Base-by-base conservation (phyloP, 2,888 invertebrate genomes). In the Carabus problematicus region DNA sequence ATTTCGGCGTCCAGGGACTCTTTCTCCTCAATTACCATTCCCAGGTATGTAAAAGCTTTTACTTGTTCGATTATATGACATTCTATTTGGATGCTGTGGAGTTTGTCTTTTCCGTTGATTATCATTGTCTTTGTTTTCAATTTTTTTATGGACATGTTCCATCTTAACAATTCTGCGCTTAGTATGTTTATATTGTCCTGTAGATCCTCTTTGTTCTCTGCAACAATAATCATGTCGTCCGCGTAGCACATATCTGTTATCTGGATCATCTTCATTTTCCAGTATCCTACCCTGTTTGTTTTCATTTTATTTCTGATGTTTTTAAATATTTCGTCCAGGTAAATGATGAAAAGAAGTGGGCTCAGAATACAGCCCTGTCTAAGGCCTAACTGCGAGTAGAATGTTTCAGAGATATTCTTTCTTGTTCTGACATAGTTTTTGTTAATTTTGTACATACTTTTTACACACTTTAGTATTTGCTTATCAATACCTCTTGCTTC, bases 201-300 rank as follows among this genome's bases (percentile, higher is more conserved):
- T 42, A 42, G 42, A 42, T 42, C 9, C 9, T 9, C 9, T 42
- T 42, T 9, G 9, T 8, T 8, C 9, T 42, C 42, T 42, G 9
- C 42, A 8, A 42, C 9, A 8, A 42, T 9, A 8, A 42, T 9
- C 42, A 42, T 63, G 40, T 63, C 63, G 14, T 63, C 52, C 8
- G 63, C 63, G 16, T 52, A 63, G 41, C 40, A 39, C 1, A 63
- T n/a, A n/a, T n/a, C n/a, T n/a, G n/a, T n/a, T n/a, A n/a, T n/a
- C n/a, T n/a, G n/a, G n/a, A n/a, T n/a, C 7, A 6, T 14, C 63
- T 52, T 2, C 47, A 12, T 6, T 19, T 19, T 19, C 4, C 18
- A 4, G 0, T 19, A 19, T 29, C 49, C 9, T 40, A 71, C 70
- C 73, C 73, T 74, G 54, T 74, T 72, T 40, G 64, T 56, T 42